phyloP scores from a whole-genome alignment of 2,888 invertebrate genomes.

The Hedya salicella region DNA sequence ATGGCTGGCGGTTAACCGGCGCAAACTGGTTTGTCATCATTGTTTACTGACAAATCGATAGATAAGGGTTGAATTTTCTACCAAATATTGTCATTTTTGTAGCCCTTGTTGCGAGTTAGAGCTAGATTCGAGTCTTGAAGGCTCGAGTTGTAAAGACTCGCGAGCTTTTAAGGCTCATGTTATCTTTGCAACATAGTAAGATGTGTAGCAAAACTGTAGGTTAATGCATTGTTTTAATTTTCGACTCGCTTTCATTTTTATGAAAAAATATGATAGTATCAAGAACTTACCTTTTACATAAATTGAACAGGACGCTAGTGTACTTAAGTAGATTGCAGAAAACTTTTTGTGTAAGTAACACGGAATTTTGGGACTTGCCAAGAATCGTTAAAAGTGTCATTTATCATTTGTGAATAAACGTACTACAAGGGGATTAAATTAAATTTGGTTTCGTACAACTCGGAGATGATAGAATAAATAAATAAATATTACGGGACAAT shows the following conservation, averaged over 20 bases:
- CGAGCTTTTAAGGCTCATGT: too few relatives aligned
- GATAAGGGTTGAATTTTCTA: not conserved
- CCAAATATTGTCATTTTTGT: too few relatives aligned
- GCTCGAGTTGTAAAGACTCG: too few relatives aligned
- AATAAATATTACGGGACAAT: too few relatives aligned
- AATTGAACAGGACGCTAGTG: not conserved
- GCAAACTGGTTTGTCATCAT: not conserved
- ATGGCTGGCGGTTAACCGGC: conserved; percentile 13
- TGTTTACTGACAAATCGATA: not conserved
- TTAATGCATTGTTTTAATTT: too few relatives aligned
- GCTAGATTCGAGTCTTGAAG: too few relatives aligned
- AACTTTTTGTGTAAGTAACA: not conserved
- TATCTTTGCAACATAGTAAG: too few relatives aligned
- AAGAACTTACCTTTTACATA: not conserved
- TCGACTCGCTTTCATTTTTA: too few relatives aligned
- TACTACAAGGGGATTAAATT: not conserved
- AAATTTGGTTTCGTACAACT: too few relatives aligned
- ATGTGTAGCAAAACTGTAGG: too few relatives aligned
- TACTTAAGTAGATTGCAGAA: not conserved
- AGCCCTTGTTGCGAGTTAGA: too few relatives aligned
- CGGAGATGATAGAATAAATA: too few relatives aligned
- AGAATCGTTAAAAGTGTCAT: conserved; percentile 7
- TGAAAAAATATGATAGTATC: not conserved
- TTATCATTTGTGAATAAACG: not conserved
- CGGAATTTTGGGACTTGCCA: not conserved